Conservation (phyloP, 2,888 invertebrate species). For the Tachystola acroxantha region DNA sequence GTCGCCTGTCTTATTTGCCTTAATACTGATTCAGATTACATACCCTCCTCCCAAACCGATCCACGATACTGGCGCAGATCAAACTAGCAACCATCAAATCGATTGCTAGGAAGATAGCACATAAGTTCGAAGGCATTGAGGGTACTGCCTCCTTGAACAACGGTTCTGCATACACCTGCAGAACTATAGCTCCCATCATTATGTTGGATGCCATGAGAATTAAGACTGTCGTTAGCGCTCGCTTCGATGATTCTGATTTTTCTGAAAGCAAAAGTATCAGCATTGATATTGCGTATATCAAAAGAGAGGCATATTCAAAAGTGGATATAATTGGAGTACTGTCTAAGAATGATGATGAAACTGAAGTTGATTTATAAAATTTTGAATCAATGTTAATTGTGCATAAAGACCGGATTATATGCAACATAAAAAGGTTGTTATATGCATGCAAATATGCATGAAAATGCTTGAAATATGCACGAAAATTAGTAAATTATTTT, state of each 20-base stretch:
- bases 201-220: constrained; percentile 43
- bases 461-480: no score
- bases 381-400: no score
- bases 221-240: constrained; percentile 38
- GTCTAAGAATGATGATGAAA: neutral
- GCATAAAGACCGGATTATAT: no score
- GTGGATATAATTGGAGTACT: neutral
- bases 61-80: constrained; percentile 41
- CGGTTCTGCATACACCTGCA: constrained; percentile 63
- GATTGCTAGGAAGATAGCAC: constrained; percentile 53
- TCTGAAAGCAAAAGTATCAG: constrained; percentile 33
- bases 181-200: constrained; percentile 58
- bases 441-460: no score
- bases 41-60: constrained; percentile 60
- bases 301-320: neutral
- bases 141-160: constrained; percentile 60
- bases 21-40: no score
- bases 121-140: constrained; percentile 52
- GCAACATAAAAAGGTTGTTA: no score
- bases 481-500: no score
- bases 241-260: constrained; percentile 48
- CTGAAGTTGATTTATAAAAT: no score
- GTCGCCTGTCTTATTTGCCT: no score
- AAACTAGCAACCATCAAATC: constrained; percentile 45
- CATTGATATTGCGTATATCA: no score